These are phyloP conservation scores for Labeo rohita DNA, from an alignment of 2,113 vertebrate genomes.

Conservation along the genomic window DNA sequence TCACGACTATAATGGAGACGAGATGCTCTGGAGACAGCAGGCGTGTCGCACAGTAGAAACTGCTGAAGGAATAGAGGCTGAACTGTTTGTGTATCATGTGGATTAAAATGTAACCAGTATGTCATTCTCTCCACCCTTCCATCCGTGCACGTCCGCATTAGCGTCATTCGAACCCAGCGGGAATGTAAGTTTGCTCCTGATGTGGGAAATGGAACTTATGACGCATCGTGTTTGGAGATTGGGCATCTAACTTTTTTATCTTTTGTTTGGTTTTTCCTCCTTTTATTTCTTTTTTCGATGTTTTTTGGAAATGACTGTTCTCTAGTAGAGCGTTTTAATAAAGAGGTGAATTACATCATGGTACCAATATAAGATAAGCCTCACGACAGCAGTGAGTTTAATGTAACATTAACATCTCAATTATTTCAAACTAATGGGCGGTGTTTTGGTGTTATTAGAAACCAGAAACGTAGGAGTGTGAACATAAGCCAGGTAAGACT, in stretches of 20 bases:
- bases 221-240: neutral
- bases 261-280: neutral
- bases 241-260: neutral
- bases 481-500: too few relatives aligned
- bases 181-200: neutral
- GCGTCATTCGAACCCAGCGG: neutral
- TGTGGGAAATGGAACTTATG: neutral
- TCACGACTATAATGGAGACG: neutral
- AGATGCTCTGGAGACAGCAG: neutral
- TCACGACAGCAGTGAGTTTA: too few relatives aligned
- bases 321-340: too few relatives aligned
- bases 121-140: too few relatives aligned
- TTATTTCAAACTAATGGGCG: too few relatives aligned
- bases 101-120: neutral
- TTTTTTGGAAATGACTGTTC: neutral
- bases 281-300: neutral
- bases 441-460: neutral
- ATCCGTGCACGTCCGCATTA: neutral
- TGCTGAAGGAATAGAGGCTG: neutral
- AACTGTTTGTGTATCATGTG: neutral
- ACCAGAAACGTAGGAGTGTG: too few relatives aligned
- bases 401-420: too few relatives aligned
- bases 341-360: too few relatives aligned
- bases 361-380: too few relatives aligned
- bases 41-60: neutral